phyloP scores from a whole-genome alignment of 2,113 vertebrate species.

The Pyrgilauda ruficollis region DNA sequence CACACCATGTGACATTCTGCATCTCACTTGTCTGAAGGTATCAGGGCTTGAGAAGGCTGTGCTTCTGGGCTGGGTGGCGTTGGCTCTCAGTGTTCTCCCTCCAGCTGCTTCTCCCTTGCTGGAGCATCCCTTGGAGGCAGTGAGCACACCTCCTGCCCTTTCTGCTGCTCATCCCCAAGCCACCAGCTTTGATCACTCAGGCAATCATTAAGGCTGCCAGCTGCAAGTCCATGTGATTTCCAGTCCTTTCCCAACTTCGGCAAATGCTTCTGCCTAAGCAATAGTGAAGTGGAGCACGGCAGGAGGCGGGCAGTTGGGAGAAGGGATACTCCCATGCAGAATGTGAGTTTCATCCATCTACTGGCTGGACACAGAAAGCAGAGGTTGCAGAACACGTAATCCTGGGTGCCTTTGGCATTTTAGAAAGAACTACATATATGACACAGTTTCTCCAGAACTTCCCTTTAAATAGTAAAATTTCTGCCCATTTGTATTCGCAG shows the following conservation, averaged over 20 bases:
- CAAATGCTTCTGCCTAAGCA: neutral
- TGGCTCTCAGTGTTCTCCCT: neutral
- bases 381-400: neutral
- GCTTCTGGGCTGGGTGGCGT: neutral
- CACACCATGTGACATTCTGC: neutral
- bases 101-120: neutral
- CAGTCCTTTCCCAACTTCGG: neutral
- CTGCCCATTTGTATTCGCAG: conserved; percentile 49
- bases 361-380: neutral
- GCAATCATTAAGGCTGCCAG: neutral
- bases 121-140: neutral
- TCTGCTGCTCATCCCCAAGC: neutral
- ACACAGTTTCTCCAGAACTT: conserved; percentile 43
- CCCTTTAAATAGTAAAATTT: conserved; percentile 52
- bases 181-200: neutral
- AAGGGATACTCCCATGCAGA: rapidly evolving
- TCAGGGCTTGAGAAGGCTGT: neutral
- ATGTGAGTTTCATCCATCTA: neutral
- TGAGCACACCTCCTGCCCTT: rapidly evolving
- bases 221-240: neutral
- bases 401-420: neutral
- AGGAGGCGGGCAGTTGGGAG: rapidly evolving
- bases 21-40: neutral
- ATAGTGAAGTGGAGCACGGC: neutral
- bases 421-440: neutral